Evolutionary conservation across 92 coral and sea anemone genomes (phyloP).

Genomic region (Actinostola sp.): DNA sequence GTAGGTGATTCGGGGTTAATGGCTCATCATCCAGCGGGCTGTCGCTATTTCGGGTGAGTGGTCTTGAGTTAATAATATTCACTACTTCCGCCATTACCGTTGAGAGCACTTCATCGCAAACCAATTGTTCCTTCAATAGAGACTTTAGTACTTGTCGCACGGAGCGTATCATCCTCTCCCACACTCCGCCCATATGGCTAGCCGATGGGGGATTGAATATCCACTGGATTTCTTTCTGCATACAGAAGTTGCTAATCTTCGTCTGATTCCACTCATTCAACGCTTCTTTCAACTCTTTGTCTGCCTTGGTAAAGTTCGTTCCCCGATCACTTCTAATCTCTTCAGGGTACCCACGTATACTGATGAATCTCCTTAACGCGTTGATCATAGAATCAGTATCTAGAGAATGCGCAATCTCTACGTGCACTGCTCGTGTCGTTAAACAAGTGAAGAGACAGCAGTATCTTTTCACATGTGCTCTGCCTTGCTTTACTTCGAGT

Average conservation of each 20-base stretch:
- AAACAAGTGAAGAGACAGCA: slow-evolving; percentile 44
- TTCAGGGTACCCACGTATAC: slow-evolving; percentile 20
- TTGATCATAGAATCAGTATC: slow-evolving; percentile 52
- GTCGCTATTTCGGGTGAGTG: slow-evolving; percentile 43
- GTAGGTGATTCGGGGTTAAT: slow-evolving; percentile 46
- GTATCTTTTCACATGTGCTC: slow-evolving; percentile 46
- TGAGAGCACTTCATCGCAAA: slow-evolving; percentile 46
- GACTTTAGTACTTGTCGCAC: slow-evolving; percentile 23
- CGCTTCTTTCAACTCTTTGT: background rate
- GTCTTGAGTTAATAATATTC: slow-evolving; percentile 44
- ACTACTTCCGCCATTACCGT: slow-evolving; percentile 39
- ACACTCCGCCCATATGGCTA: slow-evolving; percentile 55
- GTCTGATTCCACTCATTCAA: slow-evolving; percentile 3
- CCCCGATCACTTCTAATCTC: slow-evolving; percentile 45
- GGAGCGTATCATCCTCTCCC: slow-evolving; percentile 39
- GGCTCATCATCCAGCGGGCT: slow-evolving; percentile 44
- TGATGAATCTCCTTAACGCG: no score
- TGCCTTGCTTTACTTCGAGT: slow-evolving; percentile 62
- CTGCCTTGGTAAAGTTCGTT: slow-evolving; percentile 48
- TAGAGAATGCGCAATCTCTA: slow-evolving; percentile 39
- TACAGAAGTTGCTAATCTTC: slow-evolving; percentile 19
- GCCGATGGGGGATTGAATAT: slow-evolving; percentile 45
- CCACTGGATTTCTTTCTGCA: slow-evolving; percentile 35
- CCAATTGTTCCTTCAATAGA: slow-evolving; percentile 48
- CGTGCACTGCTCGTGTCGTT: slow-evolving; percentile 38